Percentiles rank a stretch among this genome's conserved stretches.
Conservation (phyloP, 2,797 vertebrate genomes). For the Cercopithecus diana region DNA sequence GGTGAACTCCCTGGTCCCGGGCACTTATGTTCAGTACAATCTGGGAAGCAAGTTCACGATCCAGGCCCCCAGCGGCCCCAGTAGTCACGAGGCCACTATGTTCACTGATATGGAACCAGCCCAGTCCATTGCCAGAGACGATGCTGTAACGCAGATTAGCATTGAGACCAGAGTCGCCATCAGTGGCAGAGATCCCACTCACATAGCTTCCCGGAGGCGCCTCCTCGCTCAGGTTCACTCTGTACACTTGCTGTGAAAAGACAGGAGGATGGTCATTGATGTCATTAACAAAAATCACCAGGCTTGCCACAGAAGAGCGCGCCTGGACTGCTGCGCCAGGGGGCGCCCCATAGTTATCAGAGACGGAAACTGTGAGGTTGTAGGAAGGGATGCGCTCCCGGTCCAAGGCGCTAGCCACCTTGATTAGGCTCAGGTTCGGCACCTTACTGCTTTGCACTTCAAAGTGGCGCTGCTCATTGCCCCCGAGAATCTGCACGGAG, state of each 20-base stretch:
- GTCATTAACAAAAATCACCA: constrained; percentile 98
- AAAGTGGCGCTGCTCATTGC: constrained; percentile 98
- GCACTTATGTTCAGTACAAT: constrained; percentile 97
- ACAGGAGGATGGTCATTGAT: constrained; percentile 98
- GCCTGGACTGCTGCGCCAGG: constrained; percentile 80
- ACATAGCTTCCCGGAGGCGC: constrained; percentile 96
- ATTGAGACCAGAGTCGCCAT: constrained; percentile 97
- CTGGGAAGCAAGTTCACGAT: constrained; percentile 94
- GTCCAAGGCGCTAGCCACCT: constrained; percentile 96
- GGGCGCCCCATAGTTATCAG: constrained; percentile 86
- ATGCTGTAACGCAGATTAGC: constrained; percentile 97
- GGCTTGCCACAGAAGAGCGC: constrained; percentile 94
- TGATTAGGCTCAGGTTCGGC: constrained; percentile 97
- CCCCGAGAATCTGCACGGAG: constrained; percentile 95
- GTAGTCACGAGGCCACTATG: constrained; percentile 96
- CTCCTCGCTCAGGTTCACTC: constrained; percentile 95
- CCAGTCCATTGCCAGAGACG: constrained; percentile 95
- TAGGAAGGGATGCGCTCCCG: constrained; percentile 97
- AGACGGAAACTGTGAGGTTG: constrained; percentile 96
- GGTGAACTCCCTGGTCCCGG: constrained; percentile 97
- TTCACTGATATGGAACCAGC: constrained; percentile 97
- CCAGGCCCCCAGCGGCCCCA: constrained; percentile 85
- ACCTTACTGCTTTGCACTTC: constrained; percentile 97
- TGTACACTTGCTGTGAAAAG: constrained; percentile 93
- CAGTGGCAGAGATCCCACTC: constrained; percentile 95